Percentiles rank a stretch among this genome's conserved stretches.
Conservation (phyloP, 1,140 invertebrate genomes). For the Macrocentrus cingulum region DNA sequence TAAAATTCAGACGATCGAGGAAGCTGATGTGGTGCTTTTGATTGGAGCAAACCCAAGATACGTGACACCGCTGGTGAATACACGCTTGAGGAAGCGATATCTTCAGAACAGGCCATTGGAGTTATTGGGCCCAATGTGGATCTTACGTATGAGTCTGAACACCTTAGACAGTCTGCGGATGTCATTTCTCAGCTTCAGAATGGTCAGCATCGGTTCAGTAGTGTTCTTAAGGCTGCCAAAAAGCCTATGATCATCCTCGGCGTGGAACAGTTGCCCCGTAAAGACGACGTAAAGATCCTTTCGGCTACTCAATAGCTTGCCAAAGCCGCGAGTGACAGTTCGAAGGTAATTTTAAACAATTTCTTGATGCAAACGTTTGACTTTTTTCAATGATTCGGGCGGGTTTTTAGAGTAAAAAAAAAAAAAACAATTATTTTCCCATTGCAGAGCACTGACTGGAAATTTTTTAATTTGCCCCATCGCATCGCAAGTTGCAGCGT, state of each 20-base stretch:
- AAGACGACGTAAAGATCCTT: constrained; percentile 78
- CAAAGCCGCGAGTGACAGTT: constrained; percentile 57
- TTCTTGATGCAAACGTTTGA: too few relatives aligned
- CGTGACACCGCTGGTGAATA: constrained; percentile 97
- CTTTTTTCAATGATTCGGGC: too few relatives aligned
- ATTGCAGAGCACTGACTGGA: constrained; percentile 63
- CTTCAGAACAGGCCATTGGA: constrained; percentile 77
- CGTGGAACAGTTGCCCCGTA: constrained; percentile 75
- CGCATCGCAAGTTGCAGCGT: constrained; percentile 90
- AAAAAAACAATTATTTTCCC: constrained; percentile 18
- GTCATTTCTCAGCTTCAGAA: constrained; percentile 73
- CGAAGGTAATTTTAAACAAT: constrained; percentile 47
- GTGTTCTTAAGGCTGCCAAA: constrained; percentile 77
- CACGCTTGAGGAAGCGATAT: constrained; percentile 91
- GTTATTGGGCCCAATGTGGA: constrained; percentile 90
- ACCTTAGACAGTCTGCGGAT: constrained; percentile 78
- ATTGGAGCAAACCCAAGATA: constrained; percentile 97
- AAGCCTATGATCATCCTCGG: constrained; percentile 92
- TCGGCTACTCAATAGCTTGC: constrained; percentile 75
- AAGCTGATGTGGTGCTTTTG: constrained; percentile 89
- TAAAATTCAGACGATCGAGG: constrained; percentile 84
- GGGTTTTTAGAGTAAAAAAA: constrained; percentile 21
- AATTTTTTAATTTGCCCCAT: constrained; percentile 89
- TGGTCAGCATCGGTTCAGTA: constrained; percentile 76
- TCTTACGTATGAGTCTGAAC: constrained; percentile 90